These are phyloP conservation scores for Aurelia sp. DNA, from an alignment of 30 jellyfish, hydroid and myxozoan species.

Conservation along the genomic window DNA sequence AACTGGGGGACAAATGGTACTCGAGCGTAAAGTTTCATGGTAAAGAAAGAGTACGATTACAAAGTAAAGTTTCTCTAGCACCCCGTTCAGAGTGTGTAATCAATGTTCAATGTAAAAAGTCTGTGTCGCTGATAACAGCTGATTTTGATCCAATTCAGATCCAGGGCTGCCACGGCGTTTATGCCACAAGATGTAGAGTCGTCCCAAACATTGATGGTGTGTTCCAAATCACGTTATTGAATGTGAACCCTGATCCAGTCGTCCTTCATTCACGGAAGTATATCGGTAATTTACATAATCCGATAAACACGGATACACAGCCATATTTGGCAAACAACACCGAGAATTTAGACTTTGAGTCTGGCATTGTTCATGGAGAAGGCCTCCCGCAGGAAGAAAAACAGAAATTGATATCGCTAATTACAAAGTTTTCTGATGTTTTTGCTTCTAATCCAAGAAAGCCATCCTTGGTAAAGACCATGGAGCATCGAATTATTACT, in stretches of 20 bases:
- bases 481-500: too few relatives aligned
- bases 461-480: too few relatives aligned
- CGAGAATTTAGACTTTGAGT: neutral
- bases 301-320: neutral
- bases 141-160: slow-evolving; percentile 23
- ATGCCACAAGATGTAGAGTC: slow-evolving; percentile 35
- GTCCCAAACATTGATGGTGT: slow-evolving; percentile 33
- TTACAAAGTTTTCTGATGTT: too few relatives aligned
- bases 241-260: neutral
- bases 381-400: too few relatives aligned
- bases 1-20: neutral
- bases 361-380: too few relatives aligned
- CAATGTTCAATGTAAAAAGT: slow-evolving; percentile 22
- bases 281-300: slow-evolving; percentile 5
- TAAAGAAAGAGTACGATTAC: slow-evolving; percentile 8
- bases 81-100: neutral
- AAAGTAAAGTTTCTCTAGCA: neutral
- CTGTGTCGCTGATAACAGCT: slow-evolving; percentile 26
- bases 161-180: slow-evolving; percentile 2
- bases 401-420: too few relatives aligned
- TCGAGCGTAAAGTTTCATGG: neutral
- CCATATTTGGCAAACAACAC: too few relatives aligned
- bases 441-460: too few relatives aligned
- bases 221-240: slow-evolving; percentile 5
- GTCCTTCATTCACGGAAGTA: neutral